phyloP scores from a whole-genome alignment of 2,797 vertebrate species.

The Bovichtus diacanthus region DNA sequence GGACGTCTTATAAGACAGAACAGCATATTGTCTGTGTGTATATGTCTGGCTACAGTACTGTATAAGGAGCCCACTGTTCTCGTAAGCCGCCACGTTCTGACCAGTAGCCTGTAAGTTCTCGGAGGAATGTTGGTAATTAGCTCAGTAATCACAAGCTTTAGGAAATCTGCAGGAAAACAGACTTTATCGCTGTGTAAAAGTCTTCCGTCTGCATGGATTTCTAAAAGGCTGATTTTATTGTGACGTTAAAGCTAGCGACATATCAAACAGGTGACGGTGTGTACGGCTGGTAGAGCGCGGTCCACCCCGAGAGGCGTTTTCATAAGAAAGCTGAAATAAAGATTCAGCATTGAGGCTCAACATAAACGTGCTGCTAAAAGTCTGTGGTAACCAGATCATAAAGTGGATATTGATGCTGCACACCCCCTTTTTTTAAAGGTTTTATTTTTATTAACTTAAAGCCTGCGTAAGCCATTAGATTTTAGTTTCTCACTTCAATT shows the following conservation, averaged over 20 bases:
- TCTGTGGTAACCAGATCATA: constrained; percentile 18
- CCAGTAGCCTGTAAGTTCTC: constrained; percentile 72
- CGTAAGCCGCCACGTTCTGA: constrained; percentile 67
- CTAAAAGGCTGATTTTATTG: constrained; percentile 37
- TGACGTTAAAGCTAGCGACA: constrained; percentile 25
- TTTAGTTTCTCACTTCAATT: background rate
- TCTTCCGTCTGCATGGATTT: constrained; percentile 53
- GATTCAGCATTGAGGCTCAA: background rate
- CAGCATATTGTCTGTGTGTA: constrained; percentile 68
- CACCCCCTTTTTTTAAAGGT: constrained; percentile 11
- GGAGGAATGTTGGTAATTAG: constrained; percentile 86
- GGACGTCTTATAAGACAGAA: constrained; percentile 54
- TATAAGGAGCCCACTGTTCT: constrained; percentile 81
- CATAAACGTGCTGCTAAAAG: background rate
- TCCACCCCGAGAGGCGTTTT: constrained; percentile 6
- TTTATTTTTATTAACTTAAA: constrained; percentile 2
- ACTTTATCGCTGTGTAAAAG: constrained; percentile 73
- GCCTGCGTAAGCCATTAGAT: constrained; percentile 26
- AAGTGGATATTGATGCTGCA: constrained; percentile 2
- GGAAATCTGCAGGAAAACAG: constrained; percentile 80
- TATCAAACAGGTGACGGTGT: constrained; percentile 26
- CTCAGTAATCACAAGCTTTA: constrained; percentile 83
- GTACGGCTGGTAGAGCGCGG: background rate
- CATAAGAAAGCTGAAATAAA: background rate
- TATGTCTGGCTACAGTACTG: constrained; percentile 48